phyloP scores from a whole-genome alignment of 2,888 invertebrate genomes.

The Meliscaeva auricollis region DNA sequence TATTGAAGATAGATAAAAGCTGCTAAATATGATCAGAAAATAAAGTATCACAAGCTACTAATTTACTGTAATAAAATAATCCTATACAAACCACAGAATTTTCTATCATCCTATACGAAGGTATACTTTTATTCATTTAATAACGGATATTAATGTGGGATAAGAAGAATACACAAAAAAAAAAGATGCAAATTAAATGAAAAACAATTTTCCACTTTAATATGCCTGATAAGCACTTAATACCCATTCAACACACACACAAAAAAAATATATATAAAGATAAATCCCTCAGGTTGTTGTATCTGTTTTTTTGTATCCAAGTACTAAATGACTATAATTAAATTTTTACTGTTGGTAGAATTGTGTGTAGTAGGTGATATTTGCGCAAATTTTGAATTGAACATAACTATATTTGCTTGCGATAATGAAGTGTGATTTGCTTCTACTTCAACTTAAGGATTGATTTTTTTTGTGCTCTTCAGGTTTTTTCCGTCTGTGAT shows the following conservation, averaged over 20 bases:
- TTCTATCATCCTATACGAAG: slow-evolving; percentile 7
- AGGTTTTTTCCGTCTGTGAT: slow-evolving; percentile 15
- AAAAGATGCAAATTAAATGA: slow-evolving; percentile 23
- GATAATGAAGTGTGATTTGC: slow-evolving; percentile 51
- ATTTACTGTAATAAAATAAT: slow-evolving; percentile 11
- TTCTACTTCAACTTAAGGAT: not conserved
- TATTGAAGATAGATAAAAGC: not conserved
- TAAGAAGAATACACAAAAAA: not conserved
- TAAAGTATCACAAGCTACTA: slow-evolving; percentile 2
- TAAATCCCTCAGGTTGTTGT: not conserved
- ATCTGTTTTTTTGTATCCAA: slow-evolving; percentile 9
- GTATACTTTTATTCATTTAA: slow-evolving; percentile 1
- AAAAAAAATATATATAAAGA: slow-evolving; percentile 3
- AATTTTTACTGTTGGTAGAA: slow-evolving; percentile 27
- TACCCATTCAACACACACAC: not conserved
- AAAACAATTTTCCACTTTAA: slow-evolving; percentile 53
- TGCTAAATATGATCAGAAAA: not conserved
- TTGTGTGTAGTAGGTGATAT: not conserved
- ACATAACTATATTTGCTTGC: slow-evolving; percentile 30
- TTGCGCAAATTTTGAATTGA: slow-evolving; percentile 4
- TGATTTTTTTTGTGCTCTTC: not conserved
- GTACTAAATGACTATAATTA: slow-evolving; percentile 61
- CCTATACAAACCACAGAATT: not conserved
- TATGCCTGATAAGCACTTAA: slow-evolving; percentile 46
- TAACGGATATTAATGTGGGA: slow-evolving; percentile 39